Base-by-base conservation (phyloP, 2,113 vertebrate species). In the Rattus norvegicus region DNA sequence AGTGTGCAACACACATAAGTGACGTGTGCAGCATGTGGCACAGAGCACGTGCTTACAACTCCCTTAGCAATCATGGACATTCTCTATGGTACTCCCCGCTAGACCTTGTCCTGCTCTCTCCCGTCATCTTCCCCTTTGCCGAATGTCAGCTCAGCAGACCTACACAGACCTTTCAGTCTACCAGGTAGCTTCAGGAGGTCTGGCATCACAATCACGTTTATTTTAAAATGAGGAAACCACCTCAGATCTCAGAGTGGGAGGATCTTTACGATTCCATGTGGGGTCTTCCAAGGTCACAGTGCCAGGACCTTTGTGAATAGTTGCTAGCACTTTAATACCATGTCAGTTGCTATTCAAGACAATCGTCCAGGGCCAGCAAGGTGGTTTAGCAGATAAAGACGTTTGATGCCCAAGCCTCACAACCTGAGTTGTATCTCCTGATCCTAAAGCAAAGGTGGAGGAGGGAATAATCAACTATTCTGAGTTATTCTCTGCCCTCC, bases 221-320 rank as follows among this genome's bases (percentile, higher is more conserved):
- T 80, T 84, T 94, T 95, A 91, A 89, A 54, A 88, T 72, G 2
- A 88, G 76, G 63, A 89, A 88, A 69, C 28, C 9, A 90, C 67
- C 52, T 28, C 26, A 20, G 8, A 83, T 36, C 77, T 69, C 79
- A 56, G n/a, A 43, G 79, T 39, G 19, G 76, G 30, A 56, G 30
- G 72, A 84, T 90, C 14, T 85, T 84, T 72, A 22, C 5, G 49
- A 79, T 92, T 14, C 61, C 73, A 8, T 47, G 39, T 30, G 28
- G 75, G 49, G 11, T 24, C 79, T 77, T 88, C 63, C 56, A 52
- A 87, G 36, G 39, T 65, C 59, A 73, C 14, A 20, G 22, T 86
- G 20, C 39, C 12, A 22, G 43, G 70, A 61, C 52, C 14, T 81
- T 88, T 88, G 19, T 59, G 33, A 94, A 90, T 24, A 33, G 76